Conservation (phyloP, 2,113 vertebrate genomes). For the Chauna torquata region DNA sequence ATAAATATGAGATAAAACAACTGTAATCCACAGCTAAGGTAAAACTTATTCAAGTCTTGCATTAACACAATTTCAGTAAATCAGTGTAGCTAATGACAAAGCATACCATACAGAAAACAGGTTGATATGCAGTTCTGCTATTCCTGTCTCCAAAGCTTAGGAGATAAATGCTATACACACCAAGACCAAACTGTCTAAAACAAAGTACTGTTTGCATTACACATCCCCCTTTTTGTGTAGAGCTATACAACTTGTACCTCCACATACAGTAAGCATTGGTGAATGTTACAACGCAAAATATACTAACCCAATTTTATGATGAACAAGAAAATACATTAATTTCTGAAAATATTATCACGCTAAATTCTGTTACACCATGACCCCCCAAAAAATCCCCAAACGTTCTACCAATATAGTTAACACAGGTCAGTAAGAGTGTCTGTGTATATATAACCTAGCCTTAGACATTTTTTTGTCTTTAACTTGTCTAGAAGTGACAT, state of each 20-base stretch:
- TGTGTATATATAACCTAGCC: not conserved
- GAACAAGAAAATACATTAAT: not conserved
- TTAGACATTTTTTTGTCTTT: not conserved
- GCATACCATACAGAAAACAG: not conserved
- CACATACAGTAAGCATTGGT: not conserved
- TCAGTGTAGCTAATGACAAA: not conserved
- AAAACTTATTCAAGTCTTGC: not conserved
- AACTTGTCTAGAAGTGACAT: not conserved
- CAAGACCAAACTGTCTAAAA: not conserved
- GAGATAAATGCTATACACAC: not conserved
- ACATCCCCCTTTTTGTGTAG: not conserved
- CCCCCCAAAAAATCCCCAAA: not conserved
- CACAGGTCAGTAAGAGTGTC: not conserved
- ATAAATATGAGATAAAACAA: not conserved
- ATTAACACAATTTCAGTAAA: not conserved
- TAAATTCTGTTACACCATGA: not conserved
- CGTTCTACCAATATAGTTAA: not conserved
- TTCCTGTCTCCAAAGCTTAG: not conserved
- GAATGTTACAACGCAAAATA: not conserved
- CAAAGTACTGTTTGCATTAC: not conserved
- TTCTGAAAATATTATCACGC: not conserved
- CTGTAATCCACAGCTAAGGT: not conserved
- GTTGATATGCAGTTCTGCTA: not conserved
- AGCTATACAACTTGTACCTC: not conserved
- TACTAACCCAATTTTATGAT: not conserved